Evolutionary conservation across 1,140 invertebrate genomes (phyloP).

Genomic region (Phenacoccus solenopsis): DNA sequence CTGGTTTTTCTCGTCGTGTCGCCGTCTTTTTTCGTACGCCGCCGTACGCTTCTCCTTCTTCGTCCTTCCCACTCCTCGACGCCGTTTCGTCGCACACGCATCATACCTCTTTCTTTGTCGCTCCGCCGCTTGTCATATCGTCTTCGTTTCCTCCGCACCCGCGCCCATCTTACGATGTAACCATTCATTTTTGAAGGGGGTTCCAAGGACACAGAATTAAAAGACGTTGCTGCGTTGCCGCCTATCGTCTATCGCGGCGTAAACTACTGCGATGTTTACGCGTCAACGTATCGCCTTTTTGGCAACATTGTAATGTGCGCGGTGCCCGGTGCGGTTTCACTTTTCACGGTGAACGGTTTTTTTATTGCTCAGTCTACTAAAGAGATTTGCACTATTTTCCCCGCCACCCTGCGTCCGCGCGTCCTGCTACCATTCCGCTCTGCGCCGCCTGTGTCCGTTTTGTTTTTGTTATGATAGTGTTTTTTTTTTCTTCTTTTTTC

Average conservation of each 20-base stretch:
- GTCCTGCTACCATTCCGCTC: not conserved
- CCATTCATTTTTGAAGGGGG: conserved; percentile 5
- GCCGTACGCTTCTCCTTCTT: no score
- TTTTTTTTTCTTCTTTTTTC: no score
- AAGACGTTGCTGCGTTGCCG: not conserved
- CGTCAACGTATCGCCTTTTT: not conserved
- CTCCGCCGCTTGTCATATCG: not conserved
- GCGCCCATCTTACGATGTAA: not conserved
- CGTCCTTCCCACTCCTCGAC: no score
- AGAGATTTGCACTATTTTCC: no score
- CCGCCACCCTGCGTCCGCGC: no score
- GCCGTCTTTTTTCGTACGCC: no score
- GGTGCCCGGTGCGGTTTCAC: not conserved
- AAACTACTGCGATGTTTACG: not conserved
- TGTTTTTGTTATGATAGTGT: no score
- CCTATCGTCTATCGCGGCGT: not conserved
- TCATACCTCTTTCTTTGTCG: not conserved
- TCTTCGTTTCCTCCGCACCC: not conserved
- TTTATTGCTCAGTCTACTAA: not conserved
- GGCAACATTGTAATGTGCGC: not conserved
- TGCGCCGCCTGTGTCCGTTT: not conserved
- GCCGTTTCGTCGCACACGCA: no score
- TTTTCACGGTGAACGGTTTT: conserved; percentile 15
- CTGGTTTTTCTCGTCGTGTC: no score
- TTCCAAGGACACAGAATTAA: conserved; percentile 8